Conservation (phyloP, 1,140 invertebrate species). For the Holotrichia oblita region DNA sequence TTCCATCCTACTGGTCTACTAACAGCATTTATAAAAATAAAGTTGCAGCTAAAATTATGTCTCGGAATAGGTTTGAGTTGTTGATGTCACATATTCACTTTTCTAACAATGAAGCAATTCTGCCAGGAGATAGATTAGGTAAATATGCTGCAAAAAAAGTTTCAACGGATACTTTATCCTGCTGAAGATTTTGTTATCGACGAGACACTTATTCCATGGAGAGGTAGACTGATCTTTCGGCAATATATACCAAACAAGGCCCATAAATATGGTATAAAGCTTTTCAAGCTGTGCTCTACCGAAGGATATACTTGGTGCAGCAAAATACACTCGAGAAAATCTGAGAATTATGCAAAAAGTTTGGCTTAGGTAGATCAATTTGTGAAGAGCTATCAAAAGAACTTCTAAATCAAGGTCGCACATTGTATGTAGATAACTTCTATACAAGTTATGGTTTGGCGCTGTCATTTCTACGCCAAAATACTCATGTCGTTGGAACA, state of each 20-base stretch:
- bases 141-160: no score
- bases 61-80: conserved; percentile 37
- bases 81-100: conserved; percentile 22
- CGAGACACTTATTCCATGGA: conserved; percentile 57
- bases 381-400: conserved; percentile 46
- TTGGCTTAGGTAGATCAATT: conserved; percentile 34
- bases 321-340: conserved; percentile 54
- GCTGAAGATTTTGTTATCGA: conserved; percentile 54
- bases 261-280: conserved; percentile 52
- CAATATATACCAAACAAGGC: conserved; percentile 55
- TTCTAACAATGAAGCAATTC: conserved; percentile 28
- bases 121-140: no score
- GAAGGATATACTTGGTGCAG: conserved; percentile 52
- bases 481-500: conserved; percentile 51
- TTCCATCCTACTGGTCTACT: neutral
- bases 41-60: neutral
- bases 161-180: no score
- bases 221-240: conserved; percentile 55
- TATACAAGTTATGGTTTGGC: conserved; percentile 31
- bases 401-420: conserved; percentile 47
- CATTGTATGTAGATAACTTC: no score
- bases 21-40: conserved; percentile 1
- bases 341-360: conserved; percentile 52
- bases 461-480: conserved; percentile 49
- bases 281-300: conserved; percentile 36